phyloP scores from a whole-genome alignment of 35 echinoderm and acorn worm genomes.

The Amphiura filiformis region DNA sequence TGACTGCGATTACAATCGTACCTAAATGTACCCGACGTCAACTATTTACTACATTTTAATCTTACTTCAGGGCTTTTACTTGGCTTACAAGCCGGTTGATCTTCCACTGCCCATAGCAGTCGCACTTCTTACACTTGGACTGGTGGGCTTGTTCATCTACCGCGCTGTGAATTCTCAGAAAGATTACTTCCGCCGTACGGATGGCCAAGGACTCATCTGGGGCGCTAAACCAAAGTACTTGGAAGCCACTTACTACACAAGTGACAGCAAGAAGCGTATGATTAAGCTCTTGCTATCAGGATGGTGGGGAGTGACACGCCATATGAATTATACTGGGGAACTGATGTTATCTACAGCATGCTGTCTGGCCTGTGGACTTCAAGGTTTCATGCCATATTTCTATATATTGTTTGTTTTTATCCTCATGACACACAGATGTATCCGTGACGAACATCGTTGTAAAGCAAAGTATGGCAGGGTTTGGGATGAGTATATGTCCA shows the following conservation, averaged over 20 bases:
- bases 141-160: slow-evolving; percentile 63
- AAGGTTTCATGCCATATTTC: slow-evolving; percentile 54
- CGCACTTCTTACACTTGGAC: slow-evolving; percentile 35
- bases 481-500: slow-evolving; percentile 52
- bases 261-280: slow-evolving; percentile 41
- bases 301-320: slow-evolving; percentile 67
- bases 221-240: slow-evolving; percentile 57
- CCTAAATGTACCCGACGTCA: too few species aligned
- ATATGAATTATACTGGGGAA: slow-evolving; percentile 83
- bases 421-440: slow-evolving; percentile 53
- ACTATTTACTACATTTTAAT: too few species aligned
- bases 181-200: slow-evolving; percentile 58
- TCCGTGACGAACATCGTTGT: slow-evolving; percentile 64
- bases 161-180: slow-evolving; percentile 68
- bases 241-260: slow-evolving; percentile 34
- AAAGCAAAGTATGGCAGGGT: slow-evolving; percentile 53
- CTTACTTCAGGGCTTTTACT: slow-evolving; percentile 49
- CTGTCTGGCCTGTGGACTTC: slow-evolving; percentile 36
- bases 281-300: slow-evolving; percentile 68
- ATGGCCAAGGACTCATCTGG: slow-evolving; percentile 57
- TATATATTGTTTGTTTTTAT: slow-evolving; percentile 66
- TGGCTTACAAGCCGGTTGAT: slow-evolving; percentile 56
- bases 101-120: slow-evolving; percentile 27
- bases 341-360: slow-evolving; percentile 55
- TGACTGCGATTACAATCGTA: too few species aligned